Evolutionary conservation across 2,797 vertebrate genomes (phyloP).

Genomic region (Etheostoma nigrum): DNA sequence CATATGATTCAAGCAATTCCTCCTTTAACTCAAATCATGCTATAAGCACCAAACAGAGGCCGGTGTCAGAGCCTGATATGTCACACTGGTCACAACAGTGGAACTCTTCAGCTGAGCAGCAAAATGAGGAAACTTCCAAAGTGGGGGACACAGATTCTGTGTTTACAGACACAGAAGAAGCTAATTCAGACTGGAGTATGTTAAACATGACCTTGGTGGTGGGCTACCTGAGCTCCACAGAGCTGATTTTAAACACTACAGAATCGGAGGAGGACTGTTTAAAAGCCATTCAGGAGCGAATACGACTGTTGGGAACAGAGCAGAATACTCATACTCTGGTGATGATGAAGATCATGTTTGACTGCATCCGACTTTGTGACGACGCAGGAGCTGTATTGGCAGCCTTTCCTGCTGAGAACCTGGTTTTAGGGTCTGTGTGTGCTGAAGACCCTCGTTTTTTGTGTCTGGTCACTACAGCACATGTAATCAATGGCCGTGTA

Average conservation of each 20-base stretch:
- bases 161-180: conserved; percentile 84
- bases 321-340: conserved; percentile 95
- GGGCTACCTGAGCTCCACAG: conserved; percentile 95
- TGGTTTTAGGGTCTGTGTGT: conserved; percentile 94
- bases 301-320: conserved; percentile 91
- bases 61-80: conserved; percentile 89
- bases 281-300: conserved; percentile 91
- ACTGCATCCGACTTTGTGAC: conserved; percentile 92
- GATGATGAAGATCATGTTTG: conserved; percentile 94
- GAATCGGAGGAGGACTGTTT: conserved; percentile 90
- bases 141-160: conserved; percentile 81
- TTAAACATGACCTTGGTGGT: conserved; percentile 95
- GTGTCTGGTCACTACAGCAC: conserved; percentile 93
- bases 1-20: conserved; percentile 86
- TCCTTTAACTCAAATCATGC: conserved; percentile 59
- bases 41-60: conserved; percentile 82
- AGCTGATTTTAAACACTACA: conserved; percentile 88
- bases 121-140: conserved; percentile 76
- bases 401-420: conserved; percentile 93
- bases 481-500: conserved; percentile 83
- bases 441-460: conserved; percentile 95
- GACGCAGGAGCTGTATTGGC: conserved; percentile 89
- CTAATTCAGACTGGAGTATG: conserved; percentile 86
- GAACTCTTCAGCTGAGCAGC: conserved; percentile 60
- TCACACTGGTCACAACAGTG: conserved; percentile 84